Evolutionary conservation across 2,888 invertebrate species (phyloP), one percentile per base, ranked within the genome.

Genomic region (Willowsia nigromaculata): DNA sequence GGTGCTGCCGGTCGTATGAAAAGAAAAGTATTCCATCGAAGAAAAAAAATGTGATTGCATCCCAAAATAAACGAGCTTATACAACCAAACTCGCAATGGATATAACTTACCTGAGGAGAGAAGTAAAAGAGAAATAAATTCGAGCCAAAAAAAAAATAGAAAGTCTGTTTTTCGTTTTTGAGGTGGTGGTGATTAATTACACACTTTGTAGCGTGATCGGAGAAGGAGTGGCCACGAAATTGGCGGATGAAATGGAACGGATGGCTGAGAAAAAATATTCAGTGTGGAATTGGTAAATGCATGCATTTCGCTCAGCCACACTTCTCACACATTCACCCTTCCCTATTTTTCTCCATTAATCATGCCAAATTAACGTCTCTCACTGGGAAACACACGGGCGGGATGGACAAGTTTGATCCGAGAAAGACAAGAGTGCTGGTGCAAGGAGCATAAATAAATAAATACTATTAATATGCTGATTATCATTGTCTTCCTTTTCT

Each of bases 121-220:
- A 37, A 6, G 37, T 4, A 4, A 9, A 9, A 4, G 37, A 9
- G 4, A 37, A 37, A 37, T 9, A 4, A 37, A 37, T 9, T 37
- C 9, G 37, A 6, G 37, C n/a, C n/a, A n/a, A n/a, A n/a, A n/a
- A n/a, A n/a, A n/a, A n/a, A n/a, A n/a, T n/a, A n/a, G n/a, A n/a
- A n/a, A n/a, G n/a, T n/a, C n/a, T n/a, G n/a, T n/a, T 37, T 6
- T 4, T 37, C 37, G 9, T 37, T 37, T 9, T 6, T 37, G 37
- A 37, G 50, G 50, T 50, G 50, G 25, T n/a, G 15, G 30, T 71
- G 71, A 71, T 40, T 71, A 71, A 71, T 71, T 71, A 22, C 43
- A 71, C 22, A 43, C 25, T 71, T 71, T 71, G 43, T 71, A 62
- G 62, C 33, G 62, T 62, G 62, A 30, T 62, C 15, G 30, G 62